These are phyloP conservation scores for Pantherophis alleghaniensis DNA, from an alignment of 2,797 vertebrate genomes.

Conservation along the genomic window DNA sequence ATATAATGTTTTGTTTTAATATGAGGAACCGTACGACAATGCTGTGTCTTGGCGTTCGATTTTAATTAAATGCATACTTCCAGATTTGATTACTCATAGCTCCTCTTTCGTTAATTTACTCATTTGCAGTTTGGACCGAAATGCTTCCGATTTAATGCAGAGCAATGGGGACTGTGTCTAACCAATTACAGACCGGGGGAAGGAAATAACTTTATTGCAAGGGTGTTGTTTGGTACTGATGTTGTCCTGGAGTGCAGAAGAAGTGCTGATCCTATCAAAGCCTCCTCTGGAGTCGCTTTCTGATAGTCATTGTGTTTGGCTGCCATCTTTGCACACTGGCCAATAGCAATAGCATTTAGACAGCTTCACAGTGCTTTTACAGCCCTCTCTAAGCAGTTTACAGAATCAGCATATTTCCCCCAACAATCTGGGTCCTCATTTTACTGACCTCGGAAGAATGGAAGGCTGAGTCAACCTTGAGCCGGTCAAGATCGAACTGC, in stretches of 20 bases:
- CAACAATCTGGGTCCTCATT: too few species aligned
- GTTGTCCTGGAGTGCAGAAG: too few species aligned
- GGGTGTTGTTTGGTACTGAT: not conserved
- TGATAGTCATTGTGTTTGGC: not conserved
- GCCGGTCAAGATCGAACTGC: too few species aligned
- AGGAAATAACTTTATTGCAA: constrained; percentile 26
- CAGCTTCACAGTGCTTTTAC: too few species aligned
- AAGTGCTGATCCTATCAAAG: not conserved
- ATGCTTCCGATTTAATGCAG: constrained; percentile 64
- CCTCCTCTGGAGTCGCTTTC: not conserved
- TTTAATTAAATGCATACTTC: constrained; percentile 71
- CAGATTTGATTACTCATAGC: constrained; percentile 67
- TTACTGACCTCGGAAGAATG: too few species aligned
- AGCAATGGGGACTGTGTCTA: constrained; percentile 40
- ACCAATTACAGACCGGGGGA: constrained; percentile 49
- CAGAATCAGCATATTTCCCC: too few species aligned
- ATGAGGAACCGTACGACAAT: constrained; percentile 59
- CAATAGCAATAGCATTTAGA: not conserved
- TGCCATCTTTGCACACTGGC: not conserved
- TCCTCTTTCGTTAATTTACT: constrained; percentile 69
- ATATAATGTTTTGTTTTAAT: constrained; percentile 72
- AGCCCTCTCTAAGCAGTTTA: too few species aligned
- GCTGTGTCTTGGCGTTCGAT: constrained; percentile 64
- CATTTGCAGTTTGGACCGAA: constrained; percentile 67
- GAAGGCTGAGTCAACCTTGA: too few species aligned